Percentiles rank a stretch among this genome's conserved stretches.
Conservation (phyloP, 1,140 invertebrate species). For the Drosophila mauritiana region DNA sequence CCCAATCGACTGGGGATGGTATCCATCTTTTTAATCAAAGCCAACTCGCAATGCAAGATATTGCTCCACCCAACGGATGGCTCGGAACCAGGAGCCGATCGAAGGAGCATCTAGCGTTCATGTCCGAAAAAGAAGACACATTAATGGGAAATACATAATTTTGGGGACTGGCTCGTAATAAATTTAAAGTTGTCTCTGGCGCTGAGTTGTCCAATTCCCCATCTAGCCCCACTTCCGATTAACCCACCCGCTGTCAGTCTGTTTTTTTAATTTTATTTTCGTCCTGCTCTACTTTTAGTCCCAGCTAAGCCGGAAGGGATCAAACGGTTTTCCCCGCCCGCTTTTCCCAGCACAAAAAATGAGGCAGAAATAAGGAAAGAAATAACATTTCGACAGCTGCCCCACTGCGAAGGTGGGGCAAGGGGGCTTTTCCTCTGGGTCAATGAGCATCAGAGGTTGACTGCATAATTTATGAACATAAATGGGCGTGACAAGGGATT, state of each 20-base stretch:
- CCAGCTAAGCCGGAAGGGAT: slow-evolving; percentile 76
- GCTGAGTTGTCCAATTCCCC: not conserved
- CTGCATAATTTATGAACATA: slow-evolving; percentile 76
- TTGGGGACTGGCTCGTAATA: slow-evolving; percentile 56
- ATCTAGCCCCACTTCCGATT: not conserved
- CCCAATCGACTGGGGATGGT: not conserved
- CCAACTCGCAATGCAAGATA: slow-evolving; percentile 7
- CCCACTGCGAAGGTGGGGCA: not conserved
- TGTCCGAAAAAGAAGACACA: slow-evolving; percentile 1
- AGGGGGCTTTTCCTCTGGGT: slow-evolving; percentile 21
- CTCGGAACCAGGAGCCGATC: not conserved
- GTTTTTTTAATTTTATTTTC: slow-evolving; percentile 69
- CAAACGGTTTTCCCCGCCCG: slow-evolving; percentile 63
- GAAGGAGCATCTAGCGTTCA: not conserved
- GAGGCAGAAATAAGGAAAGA: slow-evolving; percentile 30
- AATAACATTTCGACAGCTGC: slow-evolving; percentile 52
- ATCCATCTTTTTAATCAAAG: slow-evolving; percentile 21
- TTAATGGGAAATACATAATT: slow-evolving; percentile 71
- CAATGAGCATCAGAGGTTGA: slow-evolving; percentile 51
- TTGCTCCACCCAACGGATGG: slow-evolving; percentile 3
- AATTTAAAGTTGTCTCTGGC: slow-evolving; percentile 63
- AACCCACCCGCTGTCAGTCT: slow-evolving; percentile 20
- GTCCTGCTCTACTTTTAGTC: slow-evolving; percentile 63
- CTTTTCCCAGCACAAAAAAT: not conserved
- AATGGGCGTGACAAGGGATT: slow-evolving; percentile 63